These are phyloP conservation scores for Redunca redunca DNA, from an alignment of 2,113 vertebrate genomes.

Conservation along the genomic window DNA sequence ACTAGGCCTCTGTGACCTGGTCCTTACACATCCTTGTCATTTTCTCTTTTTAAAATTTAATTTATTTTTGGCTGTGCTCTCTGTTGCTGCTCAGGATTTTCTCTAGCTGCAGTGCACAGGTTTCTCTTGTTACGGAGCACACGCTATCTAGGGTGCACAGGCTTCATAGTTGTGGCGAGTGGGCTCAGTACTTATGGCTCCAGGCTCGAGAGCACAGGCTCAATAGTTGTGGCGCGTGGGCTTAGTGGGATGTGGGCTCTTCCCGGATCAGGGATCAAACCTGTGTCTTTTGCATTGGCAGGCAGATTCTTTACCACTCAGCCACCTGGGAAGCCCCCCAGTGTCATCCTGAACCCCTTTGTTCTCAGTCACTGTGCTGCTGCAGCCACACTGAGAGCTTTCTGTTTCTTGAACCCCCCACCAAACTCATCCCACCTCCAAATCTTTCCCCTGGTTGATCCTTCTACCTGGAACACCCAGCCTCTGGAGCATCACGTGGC, in stretches of 20 bases:
- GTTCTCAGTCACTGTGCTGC: background rate
- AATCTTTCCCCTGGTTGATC: background rate
- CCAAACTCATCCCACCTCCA: background rate
- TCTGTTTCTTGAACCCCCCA: background rate
- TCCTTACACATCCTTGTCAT: background rate
- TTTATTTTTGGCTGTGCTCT: background rate
- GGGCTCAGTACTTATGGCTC: background rate
- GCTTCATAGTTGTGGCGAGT: background rate
- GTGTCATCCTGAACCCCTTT: background rate
- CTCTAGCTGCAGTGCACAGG: background rate
- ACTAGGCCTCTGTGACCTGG: background rate
- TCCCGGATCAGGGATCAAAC: background rate
- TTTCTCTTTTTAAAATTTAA: background rate
- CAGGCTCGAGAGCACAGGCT: background rate
- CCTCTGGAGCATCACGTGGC: background rate
- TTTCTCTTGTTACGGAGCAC: fast-evolving
- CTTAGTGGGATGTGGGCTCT: background rate
- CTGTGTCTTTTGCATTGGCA: background rate
- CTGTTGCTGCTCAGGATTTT: background rate
- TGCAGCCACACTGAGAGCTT: background rate
- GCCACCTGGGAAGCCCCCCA: background rate
- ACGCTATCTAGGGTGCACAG: background rate
- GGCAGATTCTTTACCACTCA: background rate
- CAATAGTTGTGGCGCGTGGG: background rate
- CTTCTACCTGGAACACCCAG: background rate